These are phyloP conservation scores for Trissolcus japonicus DNA, from an alignment of 2,888 invertebrate genomes.

Conservation along the genomic window DNA sequence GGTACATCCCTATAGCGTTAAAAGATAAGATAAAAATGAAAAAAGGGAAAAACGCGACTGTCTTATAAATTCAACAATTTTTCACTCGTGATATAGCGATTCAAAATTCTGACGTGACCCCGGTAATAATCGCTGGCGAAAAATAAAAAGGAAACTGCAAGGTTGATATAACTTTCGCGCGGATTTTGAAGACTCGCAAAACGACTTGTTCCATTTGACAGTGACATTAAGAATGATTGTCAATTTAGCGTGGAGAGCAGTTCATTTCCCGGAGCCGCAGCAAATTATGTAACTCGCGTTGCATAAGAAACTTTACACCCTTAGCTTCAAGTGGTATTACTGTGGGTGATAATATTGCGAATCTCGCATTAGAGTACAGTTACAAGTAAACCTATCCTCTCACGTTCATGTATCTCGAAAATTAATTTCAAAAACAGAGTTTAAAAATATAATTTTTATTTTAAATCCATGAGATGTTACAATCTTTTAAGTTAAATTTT, in stretches of 20 bases:
- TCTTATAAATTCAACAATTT: neutral
- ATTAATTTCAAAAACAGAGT: too few relatives aligned
- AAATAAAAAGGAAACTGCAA: neutral
- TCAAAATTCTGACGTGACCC: neutral
- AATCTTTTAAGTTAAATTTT: too few relatives aligned
- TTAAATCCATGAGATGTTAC: too few relatives aligned
- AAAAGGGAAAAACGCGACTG: too few relatives aligned
- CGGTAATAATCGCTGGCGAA: neutral
- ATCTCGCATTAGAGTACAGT: neutral
- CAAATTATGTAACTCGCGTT: conserved; percentile 15
- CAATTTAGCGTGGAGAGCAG: conserved; percentile 14
- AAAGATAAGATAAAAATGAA: too few relatives aligned
- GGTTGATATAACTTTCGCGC: neutral
- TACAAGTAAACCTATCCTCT: too few relatives aligned
- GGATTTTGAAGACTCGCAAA: neutral
- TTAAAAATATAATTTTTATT: too few relatives aligned
- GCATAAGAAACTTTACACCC: conserved; percentile 18
- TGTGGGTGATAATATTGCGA: neutral
- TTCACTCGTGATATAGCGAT: neutral
- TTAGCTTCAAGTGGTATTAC: conserved; percentile 8
- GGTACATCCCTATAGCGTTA: too few relatives aligned
- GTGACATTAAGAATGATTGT: conserved; percentile 18
- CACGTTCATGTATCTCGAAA: too few relatives aligned
- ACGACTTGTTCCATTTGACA: conserved; percentile 16
- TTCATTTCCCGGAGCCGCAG: conserved; percentile 11